phyloP scores from a whole-genome alignment of 2,888 invertebrate species.

The Fragum sueziense region DNA sequence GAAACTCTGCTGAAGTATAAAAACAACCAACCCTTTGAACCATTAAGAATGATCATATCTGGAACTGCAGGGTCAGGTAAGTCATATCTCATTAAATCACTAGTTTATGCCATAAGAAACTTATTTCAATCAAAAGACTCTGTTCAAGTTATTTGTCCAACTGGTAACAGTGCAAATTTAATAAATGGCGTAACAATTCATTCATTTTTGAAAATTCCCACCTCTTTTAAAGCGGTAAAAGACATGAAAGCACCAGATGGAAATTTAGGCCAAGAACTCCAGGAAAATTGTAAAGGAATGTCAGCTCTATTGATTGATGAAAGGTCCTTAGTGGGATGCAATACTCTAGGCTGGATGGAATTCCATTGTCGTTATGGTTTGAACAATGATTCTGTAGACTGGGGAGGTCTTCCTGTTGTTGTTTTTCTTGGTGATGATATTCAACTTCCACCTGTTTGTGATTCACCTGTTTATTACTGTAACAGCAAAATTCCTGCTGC shows the following conservation, averaged over 20 bases:
- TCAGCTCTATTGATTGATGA: slow-evolving; percentile 60
- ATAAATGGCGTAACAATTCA: slow-evolving; percentile 58
- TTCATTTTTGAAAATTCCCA: slow-evolving; percentile 60
- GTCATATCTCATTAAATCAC: slow-evolving; percentile 56
- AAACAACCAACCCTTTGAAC: slow-evolving; percentile 18
- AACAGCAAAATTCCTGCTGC: slow-evolving; percentile 35
- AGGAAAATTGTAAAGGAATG: slow-evolving; percentile 51
- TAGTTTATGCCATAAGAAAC: slow-evolving; percentile 47
- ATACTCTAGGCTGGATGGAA: slow-evolving; percentile 54
- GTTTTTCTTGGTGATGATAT: too few species aligned
- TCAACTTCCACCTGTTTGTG: slow-evolving; percentile 61
- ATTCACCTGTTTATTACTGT: slow-evolving; percentile 44
- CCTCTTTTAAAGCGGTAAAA: slow-evolving; percentile 12
- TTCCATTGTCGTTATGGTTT: slow-evolving; percentile 44
- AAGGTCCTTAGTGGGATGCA: slow-evolving; percentile 55
- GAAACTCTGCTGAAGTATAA: slow-evolving; percentile 39
- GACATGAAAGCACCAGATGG: slow-evolving; percentile 61
- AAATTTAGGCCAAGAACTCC: slow-evolving; percentile 39
- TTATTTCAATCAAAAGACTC: slow-evolving; percentile 43
- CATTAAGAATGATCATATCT: slow-evolving; percentile 49
- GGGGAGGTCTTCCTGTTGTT: slow-evolving; percentile 65
- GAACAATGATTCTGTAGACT: slow-evolving; percentile 7
- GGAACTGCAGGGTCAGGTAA: slow-evolving; percentile 63
- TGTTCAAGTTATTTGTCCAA: slow-evolving; percentile 62
- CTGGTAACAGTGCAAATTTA: slow-evolving; percentile 62